These are phyloP conservation scores for Bimastos eiseni DNA, from an alignment of 2,888 invertebrate species.

Conservation along the genomic window DNA sequence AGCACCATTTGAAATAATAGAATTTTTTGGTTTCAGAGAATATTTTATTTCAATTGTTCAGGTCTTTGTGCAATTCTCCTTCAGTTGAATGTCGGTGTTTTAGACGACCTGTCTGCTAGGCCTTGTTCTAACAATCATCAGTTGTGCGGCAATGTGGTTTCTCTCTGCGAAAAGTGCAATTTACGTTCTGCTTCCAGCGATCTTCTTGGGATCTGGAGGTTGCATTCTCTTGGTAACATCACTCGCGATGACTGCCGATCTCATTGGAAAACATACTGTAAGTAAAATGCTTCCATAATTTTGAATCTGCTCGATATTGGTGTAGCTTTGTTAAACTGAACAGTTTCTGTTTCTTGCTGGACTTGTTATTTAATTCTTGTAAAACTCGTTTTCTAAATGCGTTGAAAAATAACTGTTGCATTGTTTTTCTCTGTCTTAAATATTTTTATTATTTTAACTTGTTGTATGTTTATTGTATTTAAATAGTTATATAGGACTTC, in stretches of 20 bases:
- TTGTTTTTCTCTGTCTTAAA: no score
- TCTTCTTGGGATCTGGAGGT: conserved; percentile 79
- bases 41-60: no score
- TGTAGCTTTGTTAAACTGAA: neutral
- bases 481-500: neutral
- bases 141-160: conserved; percentile 74
- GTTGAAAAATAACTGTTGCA: neutral
- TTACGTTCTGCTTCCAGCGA: conserved; percentile 72
- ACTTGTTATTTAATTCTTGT: neutral
- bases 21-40: neutral
- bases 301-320: neutral
- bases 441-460: no score
- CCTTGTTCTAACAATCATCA: conserved; percentile 69
- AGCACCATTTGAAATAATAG: neutral
- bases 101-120: conserved; percentile 73
- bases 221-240: conserved; percentile 86
- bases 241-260: conserved; percentile 83
- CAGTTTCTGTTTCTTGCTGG: neutral
- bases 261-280: conserved; percentile 80
- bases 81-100: neutral
- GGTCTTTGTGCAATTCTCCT: neutral
- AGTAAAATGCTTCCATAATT: conserved; percentile 41
- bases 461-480: neutral
- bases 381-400: neutral
- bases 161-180: conserved; percentile 43